These are phyloP conservation scores for Drosophila ambigua DNA, from an alignment of 1,140 invertebrate species.

Conservation along the genomic window DNA sequence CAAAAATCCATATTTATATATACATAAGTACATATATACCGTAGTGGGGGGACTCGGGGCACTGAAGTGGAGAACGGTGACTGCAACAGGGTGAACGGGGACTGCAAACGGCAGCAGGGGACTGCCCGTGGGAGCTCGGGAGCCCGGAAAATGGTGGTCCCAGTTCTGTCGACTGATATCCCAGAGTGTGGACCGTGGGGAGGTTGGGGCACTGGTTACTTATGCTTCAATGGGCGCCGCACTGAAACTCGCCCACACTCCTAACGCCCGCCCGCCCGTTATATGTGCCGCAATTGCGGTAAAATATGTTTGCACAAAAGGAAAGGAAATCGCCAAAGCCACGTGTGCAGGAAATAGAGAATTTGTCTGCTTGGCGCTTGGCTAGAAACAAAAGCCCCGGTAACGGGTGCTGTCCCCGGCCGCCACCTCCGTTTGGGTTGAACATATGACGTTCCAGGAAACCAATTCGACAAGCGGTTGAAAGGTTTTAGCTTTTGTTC, in stretches of 20 bases:
- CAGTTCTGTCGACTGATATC: no score
- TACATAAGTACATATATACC: constrained; percentile 46
- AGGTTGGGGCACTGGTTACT: constrained; percentile 49
- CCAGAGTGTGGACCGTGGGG: neutral
- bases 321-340: constrained; percentile 80
- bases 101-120: no score
- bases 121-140: no score
- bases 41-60: neutral
- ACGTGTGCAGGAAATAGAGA: constrained; percentile 77
- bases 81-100: neutral
- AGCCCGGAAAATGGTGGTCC: no score
- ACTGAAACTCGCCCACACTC: constrained; percentile 20
- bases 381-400: constrained; percentile 54
- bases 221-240: constrained; percentile 65
- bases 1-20: constrained; percentile 66
- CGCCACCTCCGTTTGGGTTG: neutral
- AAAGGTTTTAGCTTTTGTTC: no score
- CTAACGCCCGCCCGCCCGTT: neutral
- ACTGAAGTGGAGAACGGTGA: constrained; percentile 8
- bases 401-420: no score
- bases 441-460: constrained; percentile 18
- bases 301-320: constrained; percentile 82
- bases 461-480: constrained; percentile 12
- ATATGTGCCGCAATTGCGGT: constrained; percentile 75
- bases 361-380: constrained; percentile 67